Evolutionary conservation across 2,797 vertebrate genomes (phyloP).

Genomic region (Schizothorax lantsangensis): DNA sequence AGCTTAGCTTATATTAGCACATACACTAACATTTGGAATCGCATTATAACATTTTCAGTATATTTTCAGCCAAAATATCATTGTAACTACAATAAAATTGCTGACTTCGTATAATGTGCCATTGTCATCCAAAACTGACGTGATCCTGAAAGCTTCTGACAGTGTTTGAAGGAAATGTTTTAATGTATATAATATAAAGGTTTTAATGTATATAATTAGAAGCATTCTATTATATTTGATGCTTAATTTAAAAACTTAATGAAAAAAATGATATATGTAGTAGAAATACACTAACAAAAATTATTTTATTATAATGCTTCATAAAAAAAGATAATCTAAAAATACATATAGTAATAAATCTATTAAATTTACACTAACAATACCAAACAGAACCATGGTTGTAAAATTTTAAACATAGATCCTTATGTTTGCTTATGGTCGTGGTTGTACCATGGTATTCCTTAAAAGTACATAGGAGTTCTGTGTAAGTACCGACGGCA

Average conservation of each 20-base stretch:
- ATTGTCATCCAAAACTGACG: neutral
- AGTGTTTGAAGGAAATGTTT: neutral
- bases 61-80: neutral
- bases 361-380: neutral
- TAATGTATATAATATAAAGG: neutral
- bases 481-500: neutral
- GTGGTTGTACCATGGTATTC: neutral
- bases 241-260: neutral
- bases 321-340: neutral
- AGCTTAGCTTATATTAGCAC: conserved; percentile 27
- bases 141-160: neutral
- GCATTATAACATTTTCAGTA: neutral
- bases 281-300: neutral
- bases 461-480: neutral
- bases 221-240: neutral
- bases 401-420: neutral
- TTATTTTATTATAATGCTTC: neutral
- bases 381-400: neutral
- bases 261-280: neutral
- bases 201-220: neutral
- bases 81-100: neutral
- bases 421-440: neutral
- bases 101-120: neutral
- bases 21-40: neutral
- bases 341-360: neutral